Conservation (phyloP, 1,140 invertebrate species). For the Oryzaephilus surinamensis region DNA sequence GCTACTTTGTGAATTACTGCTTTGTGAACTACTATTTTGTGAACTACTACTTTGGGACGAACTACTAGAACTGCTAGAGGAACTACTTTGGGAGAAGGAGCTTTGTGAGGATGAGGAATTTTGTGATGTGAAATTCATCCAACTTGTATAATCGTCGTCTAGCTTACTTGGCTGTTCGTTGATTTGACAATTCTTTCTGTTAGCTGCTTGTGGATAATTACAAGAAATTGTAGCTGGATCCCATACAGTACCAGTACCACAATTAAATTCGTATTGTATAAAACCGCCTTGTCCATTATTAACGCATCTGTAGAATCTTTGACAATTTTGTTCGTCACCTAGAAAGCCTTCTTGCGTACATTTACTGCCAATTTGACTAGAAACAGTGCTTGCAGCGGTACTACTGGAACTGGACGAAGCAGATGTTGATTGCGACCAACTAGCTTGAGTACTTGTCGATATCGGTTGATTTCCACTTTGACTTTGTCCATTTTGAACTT, state of each 20-base stretch:
- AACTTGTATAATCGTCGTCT: background rate
- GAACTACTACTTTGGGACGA: slow-evolving; percentile 2
- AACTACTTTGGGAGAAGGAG: background rate
- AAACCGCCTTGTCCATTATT: slow-evolving; percentile 39
- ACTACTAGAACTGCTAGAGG: background rate
- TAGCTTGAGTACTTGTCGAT: background rate
- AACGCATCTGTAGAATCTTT: slow-evolving; percentile 56
- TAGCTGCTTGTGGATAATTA: slow-evolving; percentile 32
- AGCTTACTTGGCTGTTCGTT: slow-evolving; percentile 3
- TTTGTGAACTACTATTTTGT: slow-evolving; percentile 2
- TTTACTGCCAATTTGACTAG: slow-evolving; percentile 11
- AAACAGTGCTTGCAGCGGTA: slow-evolving; percentile 5
- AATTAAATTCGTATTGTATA: slow-evolving; percentile 46
- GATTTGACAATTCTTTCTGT: slow-evolving; percentile 3
- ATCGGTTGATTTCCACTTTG: slow-evolving; percentile 2
- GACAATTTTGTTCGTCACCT: slow-evolving; percentile 44
- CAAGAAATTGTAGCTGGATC: slow-evolving; percentile 44
- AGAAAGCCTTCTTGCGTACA: slow-evolving; percentile 21
- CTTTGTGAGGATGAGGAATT: slow-evolving; percentile 4
- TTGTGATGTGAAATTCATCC: slow-evolving; percentile 6
- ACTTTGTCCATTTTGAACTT: slow-evolving; percentile 4
- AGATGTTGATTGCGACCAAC: background rate
- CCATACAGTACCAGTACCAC: slow-evolving; percentile 50
- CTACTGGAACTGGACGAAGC: background rate
- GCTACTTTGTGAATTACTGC: slow-evolving; percentile 9